Evolutionary conservation across 2,888 invertebrate species (phyloP), one percentile per base, ranked within the genome.

Genomic region (Campopleginae sp.): DNA sequence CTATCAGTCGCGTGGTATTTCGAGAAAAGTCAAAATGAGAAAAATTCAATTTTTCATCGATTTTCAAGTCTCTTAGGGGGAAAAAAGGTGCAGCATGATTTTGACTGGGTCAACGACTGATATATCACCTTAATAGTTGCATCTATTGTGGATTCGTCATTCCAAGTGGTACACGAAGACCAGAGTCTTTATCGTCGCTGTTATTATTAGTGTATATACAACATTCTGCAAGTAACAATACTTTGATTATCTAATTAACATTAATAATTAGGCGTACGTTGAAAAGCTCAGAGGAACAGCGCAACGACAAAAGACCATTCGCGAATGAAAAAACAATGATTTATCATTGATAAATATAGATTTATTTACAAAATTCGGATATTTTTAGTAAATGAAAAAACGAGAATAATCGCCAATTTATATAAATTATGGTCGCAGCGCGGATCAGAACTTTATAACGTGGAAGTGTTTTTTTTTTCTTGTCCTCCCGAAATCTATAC

Each of bases 211-310:
- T 72, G 46, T 83, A 84, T 61, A 74, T 85, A 75, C 83, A 83
- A 86, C 77, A 76, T 44, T 78, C 31, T 58, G 80, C 66, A 58
- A 80, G 71, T 78, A 85, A 83, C 81, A 85, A 82, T 84, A 84
- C 70, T 84, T 88, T 81, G 68, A 85, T 82, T 86, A 86, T 86
- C 65, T 86, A 85, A 84, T 86, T 79, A 77, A 86, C 61, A 80
- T 86, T 80, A 58, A 74, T 87, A 74, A 76, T 85, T 87, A 86
- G 87, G 84, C 82, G 63, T 86, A 85, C 77, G 74, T 85, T 85
- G 77, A 88, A 85, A 87, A 87, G 88, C 86, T 87, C 88, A 66
- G 68, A 80, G 82, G 76, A 88, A 84, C 82, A 77, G 76, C 84
- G 86, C 86, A 80, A 81, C 80, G 85, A 86, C 85, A 54, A 79